phyloP scores from a whole-genome alignment of 2,888 invertebrate genomes.

The Tachina lurida region DNA sequence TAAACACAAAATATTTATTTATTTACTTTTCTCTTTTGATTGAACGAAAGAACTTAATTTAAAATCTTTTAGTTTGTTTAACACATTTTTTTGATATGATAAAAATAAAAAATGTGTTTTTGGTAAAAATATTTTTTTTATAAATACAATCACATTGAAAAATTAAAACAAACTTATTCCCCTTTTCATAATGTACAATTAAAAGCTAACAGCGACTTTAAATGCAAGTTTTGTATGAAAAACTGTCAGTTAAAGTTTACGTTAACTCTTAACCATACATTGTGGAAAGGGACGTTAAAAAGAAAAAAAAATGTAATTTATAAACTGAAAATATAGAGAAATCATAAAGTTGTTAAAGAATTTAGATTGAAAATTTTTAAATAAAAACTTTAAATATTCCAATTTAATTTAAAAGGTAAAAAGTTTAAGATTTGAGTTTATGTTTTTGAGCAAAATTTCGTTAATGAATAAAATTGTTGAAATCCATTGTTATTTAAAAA shows the following conservation, averaged over 20 bases:
- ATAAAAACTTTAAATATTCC: constrained; percentile 27
- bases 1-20: too few relatives aligned
- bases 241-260: too few relatives aligned
- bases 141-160: constrained; percentile 45
- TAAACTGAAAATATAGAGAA: constrained; percentile 5
- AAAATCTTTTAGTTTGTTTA: constrained; percentile 2
- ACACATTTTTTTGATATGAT: neutral
- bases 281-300: too few relatives aligned
- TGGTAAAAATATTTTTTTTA: constrained; percentile 4
- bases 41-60: neutral
- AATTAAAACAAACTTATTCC: constrained; percentile 18
- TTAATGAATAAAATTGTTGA: constrained; percentile 49
- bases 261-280: too few relatives aligned
- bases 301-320: constrained; percentile 20
- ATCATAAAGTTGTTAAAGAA: neutral
- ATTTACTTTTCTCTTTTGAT: constrained; percentile 23
- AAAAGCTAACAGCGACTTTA: too few relatives aligned
- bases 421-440: constrained; percentile 39
- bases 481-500: constrained; percentile 24
- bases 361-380: constrained; percentile 21
- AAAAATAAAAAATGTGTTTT: neutral
- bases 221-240: too few relatives aligned
- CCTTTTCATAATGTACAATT: too few relatives aligned
- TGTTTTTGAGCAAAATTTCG: constrained; percentile 65
- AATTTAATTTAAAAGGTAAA: constrained; percentile 13